Evolutionary conservation across 2,113 vertebrate genomes (phyloP), one percentile per base, ranked within the genome.

Genomic region (Istiophorus platypterus): DNA sequence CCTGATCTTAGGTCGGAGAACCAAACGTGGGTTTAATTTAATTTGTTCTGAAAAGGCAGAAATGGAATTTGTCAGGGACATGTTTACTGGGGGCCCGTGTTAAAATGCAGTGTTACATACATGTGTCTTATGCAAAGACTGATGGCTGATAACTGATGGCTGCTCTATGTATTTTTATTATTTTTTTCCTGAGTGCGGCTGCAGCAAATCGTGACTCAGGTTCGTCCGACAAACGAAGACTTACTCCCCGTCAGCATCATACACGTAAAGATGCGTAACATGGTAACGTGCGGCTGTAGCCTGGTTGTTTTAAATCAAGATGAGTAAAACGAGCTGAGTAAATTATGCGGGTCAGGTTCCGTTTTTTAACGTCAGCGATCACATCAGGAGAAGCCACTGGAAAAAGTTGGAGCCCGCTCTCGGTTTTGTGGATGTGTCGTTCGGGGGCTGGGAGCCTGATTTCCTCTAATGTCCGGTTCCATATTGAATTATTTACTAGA

Each of bases 121-220:
- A 41, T 65, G 69, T 84, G 82, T 88, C 81, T 64, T 69, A 90
- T 89, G 66, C 67, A 77, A 80, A 67, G 73, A 51, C 62, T 71
- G n/a, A n/a, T n/a, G n/a, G n/a, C n/a, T n/a, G n/a, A n/a, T n/a
- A 29, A 72, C 58, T 42, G 24, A 26, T 8, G 14, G 7, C 49
- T 71, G n/a, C 13, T 49, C 29, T 49, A n/a, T n/a, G n/a, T n/a
- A n/a, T 2, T 64, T 24, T 27, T 14, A 14, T 2, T 24, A 11
- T 34, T 61, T 42, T 13, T 42, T 42, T 13, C 14, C 7, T 42
- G 41, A 59, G 41, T 13, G 14, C 11, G 14, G 6, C 41, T 42
- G 41, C 41, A 3, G 41, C 41, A 13, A 42, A 13, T 13, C 14
- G 41, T 42, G 41, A 42, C 2, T 42, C 14, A 13, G 11, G 41